phyloP scores from a whole-genome alignment of 2,888 invertebrate species.

The Chymomyza caudatula region DNA sequence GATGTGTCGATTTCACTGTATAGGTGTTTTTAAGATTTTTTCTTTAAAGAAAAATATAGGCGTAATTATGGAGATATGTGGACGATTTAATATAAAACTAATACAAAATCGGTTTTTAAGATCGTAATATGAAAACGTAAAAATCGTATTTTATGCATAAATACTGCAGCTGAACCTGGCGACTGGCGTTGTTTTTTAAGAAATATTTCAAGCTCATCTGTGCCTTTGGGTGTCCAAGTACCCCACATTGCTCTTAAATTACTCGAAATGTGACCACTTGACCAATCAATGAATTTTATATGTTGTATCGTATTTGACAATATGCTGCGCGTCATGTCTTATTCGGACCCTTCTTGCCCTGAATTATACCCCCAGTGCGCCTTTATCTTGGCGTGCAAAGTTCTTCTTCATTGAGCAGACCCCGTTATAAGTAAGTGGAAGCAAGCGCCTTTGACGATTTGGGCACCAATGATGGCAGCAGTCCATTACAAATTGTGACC shows the following conservation, averaged over 20 bases:
- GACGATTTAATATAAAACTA: too few relatives aligned
- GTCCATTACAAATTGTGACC: not conserved
- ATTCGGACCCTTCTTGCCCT: conserved; percentile 1
- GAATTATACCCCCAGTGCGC: conserved; percentile 42
- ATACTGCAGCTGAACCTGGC: not conserved
- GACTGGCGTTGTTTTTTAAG: not conserved
- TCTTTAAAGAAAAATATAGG: too few relatives aligned
- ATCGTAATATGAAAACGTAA: too few relatives aligned
- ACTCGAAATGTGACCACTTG: conserved; percentile 58
- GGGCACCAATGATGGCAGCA: not conserved
- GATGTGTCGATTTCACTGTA: too few relatives aligned
- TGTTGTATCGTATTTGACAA: conserved; percentile 29
- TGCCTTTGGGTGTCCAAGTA: not conserved
- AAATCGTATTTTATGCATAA: not conserved
- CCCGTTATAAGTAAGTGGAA: conserved; percentile 20
- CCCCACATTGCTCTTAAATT: conserved; percentile 32
- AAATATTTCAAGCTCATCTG: not conserved
- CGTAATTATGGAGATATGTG: too few relatives aligned
- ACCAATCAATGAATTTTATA: conserved; percentile 62
- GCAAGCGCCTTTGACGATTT: not conserved
- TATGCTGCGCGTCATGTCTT: conserved; percentile 20
- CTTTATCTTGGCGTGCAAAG: too few relatives aligned
- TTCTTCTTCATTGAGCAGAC: conserved; percentile 14
- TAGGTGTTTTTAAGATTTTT: too few relatives aligned
- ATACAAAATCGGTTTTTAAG: too few relatives aligned